phyloP scores from a whole-genome alignment of 2,113 vertebrate genomes.

The Oophaga pumilio region DNA sequence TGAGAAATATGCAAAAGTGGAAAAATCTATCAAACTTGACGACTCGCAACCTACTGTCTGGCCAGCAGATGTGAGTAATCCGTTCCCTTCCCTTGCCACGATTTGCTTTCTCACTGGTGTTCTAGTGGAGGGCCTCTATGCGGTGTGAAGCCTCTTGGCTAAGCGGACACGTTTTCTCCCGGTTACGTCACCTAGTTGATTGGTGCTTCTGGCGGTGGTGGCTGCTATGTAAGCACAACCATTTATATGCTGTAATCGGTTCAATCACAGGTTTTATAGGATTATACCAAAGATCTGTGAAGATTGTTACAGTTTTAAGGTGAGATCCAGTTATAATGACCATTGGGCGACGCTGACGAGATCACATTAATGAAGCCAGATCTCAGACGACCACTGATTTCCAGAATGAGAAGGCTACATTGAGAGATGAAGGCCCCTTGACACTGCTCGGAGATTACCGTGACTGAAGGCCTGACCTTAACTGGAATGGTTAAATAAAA shows the following conservation, averaged over 20 bases:
- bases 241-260: not conserved
- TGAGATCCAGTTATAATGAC: not conserved
- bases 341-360: no score
- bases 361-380: no score
- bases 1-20: conserved; percentile 96
- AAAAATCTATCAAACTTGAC: conserved; percentile 89
- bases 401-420: no score
- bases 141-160: not conserved
- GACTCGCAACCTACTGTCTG: conserved; percentile 90
- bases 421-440: no score
- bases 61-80: conserved; percentile 87
- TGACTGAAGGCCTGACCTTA: no score
- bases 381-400: not conserved
- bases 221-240: not conserved
- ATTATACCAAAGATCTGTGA: not conserved
- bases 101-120: conserved; percentile 48
- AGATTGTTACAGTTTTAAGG: not conserved
- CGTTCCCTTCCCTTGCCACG: conserved; percentile 46
- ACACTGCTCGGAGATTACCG: no score
- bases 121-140: conserved; percentile 17
- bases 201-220: conserved; percentile 1
- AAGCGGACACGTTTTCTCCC: not conserved
- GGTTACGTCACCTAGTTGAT: not conserved
- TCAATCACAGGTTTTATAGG: not conserved
- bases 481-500: no score